Evolutionary conservation across 2,888 invertebrate species (phyloP), one percentile per base, ranked within the genome.

Genomic region (Mythimna lalbum): DNA sequence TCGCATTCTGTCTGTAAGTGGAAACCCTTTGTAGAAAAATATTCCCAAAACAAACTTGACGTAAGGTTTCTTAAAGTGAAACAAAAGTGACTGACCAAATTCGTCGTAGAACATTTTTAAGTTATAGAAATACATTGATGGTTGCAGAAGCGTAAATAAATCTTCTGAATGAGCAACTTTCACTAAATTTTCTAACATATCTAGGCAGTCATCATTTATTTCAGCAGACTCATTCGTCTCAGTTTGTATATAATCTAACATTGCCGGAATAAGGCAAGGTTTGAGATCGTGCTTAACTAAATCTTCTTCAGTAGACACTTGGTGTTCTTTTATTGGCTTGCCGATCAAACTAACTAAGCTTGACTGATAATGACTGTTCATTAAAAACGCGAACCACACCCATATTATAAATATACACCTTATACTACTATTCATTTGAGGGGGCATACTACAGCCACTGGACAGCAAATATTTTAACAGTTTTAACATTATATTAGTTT

Each of bases 261-360:
- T 6, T 27, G 14, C 19, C n/a, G 59, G 21, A 31, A 1, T 33
- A 1, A 67, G 31, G 23, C 80, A 81, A 21, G 73, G 69, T 17
- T 67, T 65, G 1, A 78, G 14, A 0, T 74, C 53, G 17, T 66
- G 23, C 2, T 60, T 23, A 10, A 23, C 14, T 52, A 52, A 52
- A 23, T 52, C 52, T 23, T 23, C 21, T 52, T 52, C 52, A 52
- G 12, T 52, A 23, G 52, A 52, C 1, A 52, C 23, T 52, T 52
- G 52, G 2, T 52, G 6, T 52, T 52, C 52, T 52, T 52, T 23
- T 52, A 52, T 52, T 14, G 52, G 52, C 2, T 52, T 52, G 23
- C 14, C 1, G 4, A 23, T 52, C 2, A 52, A 23, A 52, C 52
- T 52, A 14, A 52, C 52, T 23, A 52, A 52, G 14, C 52, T 52